phyloP scores from a whole-genome alignment of 2,113 vertebrate genomes.

The Butorides virescens region DNA sequence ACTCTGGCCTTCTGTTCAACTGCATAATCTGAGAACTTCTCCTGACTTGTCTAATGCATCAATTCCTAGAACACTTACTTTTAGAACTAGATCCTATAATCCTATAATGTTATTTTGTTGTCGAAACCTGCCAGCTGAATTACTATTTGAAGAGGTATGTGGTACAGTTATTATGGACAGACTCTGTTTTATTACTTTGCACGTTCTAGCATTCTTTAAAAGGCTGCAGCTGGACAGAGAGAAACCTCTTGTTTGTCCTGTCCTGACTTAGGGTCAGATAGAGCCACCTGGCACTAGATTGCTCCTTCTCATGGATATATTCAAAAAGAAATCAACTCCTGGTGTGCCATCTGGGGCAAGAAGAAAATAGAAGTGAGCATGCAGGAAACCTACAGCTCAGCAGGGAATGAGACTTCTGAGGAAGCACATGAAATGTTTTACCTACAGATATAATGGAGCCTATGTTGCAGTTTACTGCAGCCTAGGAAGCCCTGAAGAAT shows the following conservation, averaged over 20 bases:
- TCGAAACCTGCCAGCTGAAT: not conserved
- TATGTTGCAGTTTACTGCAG: not conserved
- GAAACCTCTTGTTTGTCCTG: not conserved
- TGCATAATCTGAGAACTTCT: not conserved
- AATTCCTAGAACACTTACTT: not conserved
- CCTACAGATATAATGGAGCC: fast-evolving
- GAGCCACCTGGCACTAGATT: not conserved
- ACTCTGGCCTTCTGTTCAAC: not conserved
- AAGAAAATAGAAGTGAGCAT: not conserved
- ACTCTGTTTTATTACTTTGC: not conserved
- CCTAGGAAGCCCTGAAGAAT: not conserved
- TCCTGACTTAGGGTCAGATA: not conserved
- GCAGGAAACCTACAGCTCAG: not conserved
- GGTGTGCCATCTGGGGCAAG: not conserved
- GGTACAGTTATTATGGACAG: not conserved
- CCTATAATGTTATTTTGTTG: not conserved
- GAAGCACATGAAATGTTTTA: not conserved
- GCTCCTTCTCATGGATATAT: not conserved
- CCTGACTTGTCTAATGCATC: not conserved
- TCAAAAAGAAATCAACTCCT: not conserved
- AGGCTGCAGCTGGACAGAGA: not conserved
- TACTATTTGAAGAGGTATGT: not conserved
- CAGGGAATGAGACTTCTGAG: not conserved
- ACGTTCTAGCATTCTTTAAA: fast-evolving
- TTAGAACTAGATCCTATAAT: not conserved